Base-by-base conservation (phyloP, 2,888 invertebrate genomes). In the Melanostoma mellinum region DNA sequence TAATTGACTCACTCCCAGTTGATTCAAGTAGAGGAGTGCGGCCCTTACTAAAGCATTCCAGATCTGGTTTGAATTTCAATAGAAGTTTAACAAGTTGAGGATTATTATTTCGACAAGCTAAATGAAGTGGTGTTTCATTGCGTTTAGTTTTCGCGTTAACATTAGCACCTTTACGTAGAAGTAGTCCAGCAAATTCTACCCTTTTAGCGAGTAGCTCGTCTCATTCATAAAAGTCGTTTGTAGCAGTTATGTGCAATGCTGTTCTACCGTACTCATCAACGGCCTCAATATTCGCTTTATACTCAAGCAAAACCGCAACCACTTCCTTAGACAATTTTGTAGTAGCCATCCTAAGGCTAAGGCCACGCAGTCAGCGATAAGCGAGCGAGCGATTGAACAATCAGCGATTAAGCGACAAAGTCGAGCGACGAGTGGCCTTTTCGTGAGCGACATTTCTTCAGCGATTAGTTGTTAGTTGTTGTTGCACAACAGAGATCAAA, bases 41-140 rank as follows among this genome's bases (percentile, higher is more conserved):
- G 30, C 42, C 33, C 3, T 4, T 33, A 2, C 4, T 44, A 60
- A 60, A 1, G 10, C 36, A 61, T 5, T 61, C 35, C 2, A 61
- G 20, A 61, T 61, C 46, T 3, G 61, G 46, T 20, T 61, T 35
- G 20, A 36, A 61, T 46, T 61, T 5, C 30, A 61, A 61, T 36
- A 61, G 61, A 36, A 61, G 35, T 61, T 61, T 9, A 20, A 61
- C 61, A 3, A 61, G 6, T 46, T 46, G 20, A 35, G 0, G 8
- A 4, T 9, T 35, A 44, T 6, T n/a, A n/a, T 6, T 35, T 5
- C 20, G 8, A 9, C 61, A 61, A 20, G 61, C 61, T 20, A 46
- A 36, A 46, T 61, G 61, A 35, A 61, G 46, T 1, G 61, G 20
- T 2, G 61, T 61, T 8, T 46, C 1, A 1, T 3, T 9, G 6